phyloP scores from a whole-genome alignment of 2,113 vertebrate species.

The Corythornis madagascariensis region DNA sequence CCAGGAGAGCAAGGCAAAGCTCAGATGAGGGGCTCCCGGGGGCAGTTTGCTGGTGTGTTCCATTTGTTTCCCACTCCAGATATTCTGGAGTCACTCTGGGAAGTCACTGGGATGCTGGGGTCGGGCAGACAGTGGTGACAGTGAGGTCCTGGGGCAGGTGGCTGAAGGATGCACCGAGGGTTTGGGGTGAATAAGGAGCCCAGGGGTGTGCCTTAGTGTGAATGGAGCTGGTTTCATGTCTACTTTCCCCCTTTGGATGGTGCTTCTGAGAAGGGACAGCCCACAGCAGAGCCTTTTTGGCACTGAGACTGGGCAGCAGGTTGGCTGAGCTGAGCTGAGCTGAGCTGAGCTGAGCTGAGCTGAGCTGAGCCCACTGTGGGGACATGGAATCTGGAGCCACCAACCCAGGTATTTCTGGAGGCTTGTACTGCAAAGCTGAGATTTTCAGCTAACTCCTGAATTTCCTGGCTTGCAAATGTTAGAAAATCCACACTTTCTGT shows the following conservation, averaged over 20 bases:
- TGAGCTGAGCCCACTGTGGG: neutral
- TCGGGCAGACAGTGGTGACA: neutral
- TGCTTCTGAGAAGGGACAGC: neutral
- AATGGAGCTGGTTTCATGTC: neutral
- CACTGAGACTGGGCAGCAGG: neutral
- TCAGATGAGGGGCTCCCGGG: fast-evolving
- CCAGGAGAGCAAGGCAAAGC: neutral
- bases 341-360: too few species aligned
- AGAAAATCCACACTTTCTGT: too few species aligned
- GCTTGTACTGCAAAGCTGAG: neutral
- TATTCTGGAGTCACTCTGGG: neutral
- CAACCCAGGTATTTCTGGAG: too few species aligned
- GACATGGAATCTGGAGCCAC: neutral
- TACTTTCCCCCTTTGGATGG: neutral
- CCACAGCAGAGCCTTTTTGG: too few species aligned
- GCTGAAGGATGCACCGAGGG: neutral
- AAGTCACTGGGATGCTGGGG: neutral
- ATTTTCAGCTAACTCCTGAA: too few species aligned
- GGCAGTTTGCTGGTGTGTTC: fast-evolving
- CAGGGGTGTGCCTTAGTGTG: too few species aligned
- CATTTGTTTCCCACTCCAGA: neutral
- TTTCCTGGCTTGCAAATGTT: neutral
- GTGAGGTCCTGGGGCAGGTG: neutral
- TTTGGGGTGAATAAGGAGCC: neutral
- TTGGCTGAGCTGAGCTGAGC: too few species aligned